Conservation (phyloP, 2,113 vertebrate species). For the Lophochroa leadbeateri region DNA sequence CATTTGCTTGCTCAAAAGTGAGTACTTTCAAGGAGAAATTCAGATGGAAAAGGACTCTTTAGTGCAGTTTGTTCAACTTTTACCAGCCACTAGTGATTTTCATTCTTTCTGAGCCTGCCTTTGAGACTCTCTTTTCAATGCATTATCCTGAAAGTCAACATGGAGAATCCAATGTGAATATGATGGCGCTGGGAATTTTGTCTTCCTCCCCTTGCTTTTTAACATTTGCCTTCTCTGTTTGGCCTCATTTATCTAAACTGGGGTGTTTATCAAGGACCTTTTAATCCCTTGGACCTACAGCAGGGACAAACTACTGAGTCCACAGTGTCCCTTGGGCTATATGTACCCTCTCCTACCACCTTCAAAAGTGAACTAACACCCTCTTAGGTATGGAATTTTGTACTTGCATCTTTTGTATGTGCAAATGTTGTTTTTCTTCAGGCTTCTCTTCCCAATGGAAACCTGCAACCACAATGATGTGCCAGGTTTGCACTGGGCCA, state of each 20-base stretch:
- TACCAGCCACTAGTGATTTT: background rate
- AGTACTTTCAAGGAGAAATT: background rate
- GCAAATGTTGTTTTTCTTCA: background rate
- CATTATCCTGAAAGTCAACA: background rate
- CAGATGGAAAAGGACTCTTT: background rate
- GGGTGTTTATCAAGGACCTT: background rate
- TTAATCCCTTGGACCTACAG: background rate
- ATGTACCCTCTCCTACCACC: background rate
- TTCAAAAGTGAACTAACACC: background rate
- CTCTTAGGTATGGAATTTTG: background rate
- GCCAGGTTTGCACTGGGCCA: background rate
- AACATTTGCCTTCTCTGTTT: background rate
- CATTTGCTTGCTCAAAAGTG: background rate
- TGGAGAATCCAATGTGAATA: background rate
- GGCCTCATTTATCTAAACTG: background rate
- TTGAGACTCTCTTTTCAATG: background rate
- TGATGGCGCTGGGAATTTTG: accelerated
- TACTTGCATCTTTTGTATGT: background rate
- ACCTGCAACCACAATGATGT: background rate
- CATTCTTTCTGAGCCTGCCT: background rate
- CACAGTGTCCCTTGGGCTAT: background rate
- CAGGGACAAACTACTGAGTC: background rate
- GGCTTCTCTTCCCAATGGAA: background rate
- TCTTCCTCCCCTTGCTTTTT: background rate
- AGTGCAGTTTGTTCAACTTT: background rate